Conservation (phyloP, 2,113 vertebrate species). For the Todiramphus chloris region DNA sequence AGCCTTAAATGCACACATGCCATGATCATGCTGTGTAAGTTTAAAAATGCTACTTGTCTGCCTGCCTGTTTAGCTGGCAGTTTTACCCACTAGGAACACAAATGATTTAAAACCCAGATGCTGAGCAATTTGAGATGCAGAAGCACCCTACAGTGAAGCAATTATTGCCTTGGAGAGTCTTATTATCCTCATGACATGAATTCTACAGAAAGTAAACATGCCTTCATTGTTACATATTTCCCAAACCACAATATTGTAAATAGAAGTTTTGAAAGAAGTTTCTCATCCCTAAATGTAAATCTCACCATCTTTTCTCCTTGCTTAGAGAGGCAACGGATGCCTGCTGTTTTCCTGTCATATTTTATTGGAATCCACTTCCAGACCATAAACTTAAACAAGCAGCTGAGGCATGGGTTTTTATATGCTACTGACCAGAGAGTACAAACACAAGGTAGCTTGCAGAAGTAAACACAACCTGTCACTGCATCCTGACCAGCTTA, state of each 20-base stretch:
- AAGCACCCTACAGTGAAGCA: constrained; percentile 69
- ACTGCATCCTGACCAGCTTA: background rate
- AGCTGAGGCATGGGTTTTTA: background rate
- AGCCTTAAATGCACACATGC: constrained; percentile 64
- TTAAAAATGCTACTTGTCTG: constrained; percentile 70
- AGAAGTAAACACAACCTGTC: background rate
- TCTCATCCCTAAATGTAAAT: background rate
- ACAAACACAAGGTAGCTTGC: background rate
- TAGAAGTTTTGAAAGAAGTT: constrained; percentile 36
- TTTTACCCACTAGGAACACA: constrained; percentile 63
- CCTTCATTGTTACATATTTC: constrained; percentile 51
- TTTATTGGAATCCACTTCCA: background rate
- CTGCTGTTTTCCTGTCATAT: background rate
- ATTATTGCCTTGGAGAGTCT: constrained; percentile 75
- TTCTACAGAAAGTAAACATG: constrained; percentile 70
- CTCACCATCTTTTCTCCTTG: background rate
- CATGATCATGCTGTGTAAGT: constrained; percentile 56
- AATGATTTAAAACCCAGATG: constrained; percentile 73
- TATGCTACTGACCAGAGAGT: background rate
- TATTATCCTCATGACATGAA: constrained; percentile 73
- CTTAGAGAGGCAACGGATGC: background rate
- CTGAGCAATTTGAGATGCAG: constrained; percentile 74
- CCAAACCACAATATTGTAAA: constrained; percentile 25
- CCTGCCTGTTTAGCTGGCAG: constrained; percentile 59
- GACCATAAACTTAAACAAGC: background rate